Base-by-base conservation (phyloP, 2,888 invertebrate species). In the Agonum fuliginosum region DNA sequence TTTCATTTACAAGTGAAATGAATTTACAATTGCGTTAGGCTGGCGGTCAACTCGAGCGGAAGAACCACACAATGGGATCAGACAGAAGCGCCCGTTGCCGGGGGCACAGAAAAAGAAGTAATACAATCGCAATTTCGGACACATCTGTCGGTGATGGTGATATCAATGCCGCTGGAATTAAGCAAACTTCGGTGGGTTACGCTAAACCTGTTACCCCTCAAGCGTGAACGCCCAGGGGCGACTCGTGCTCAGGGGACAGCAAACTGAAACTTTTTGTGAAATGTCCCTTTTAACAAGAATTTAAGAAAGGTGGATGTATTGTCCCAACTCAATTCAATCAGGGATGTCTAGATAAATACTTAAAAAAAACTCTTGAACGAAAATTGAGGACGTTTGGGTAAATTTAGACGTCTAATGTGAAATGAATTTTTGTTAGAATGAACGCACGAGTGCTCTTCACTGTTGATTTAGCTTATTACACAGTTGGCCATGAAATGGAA, bases 111-210 rank as follows among this genome's bases (percentile, higher is more conserved):
- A 48, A 75, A 75, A 75, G 75, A 75, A 48, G 51, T 73, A 80
- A 79, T 75, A 72, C 51, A 78, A 79, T 79, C 80, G 62, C 81
- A 80, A 77, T 78, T 76, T 67, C 74, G 79, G 77, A 79, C 78
- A 83, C 86, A 87, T 86, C 87, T 87, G 87, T 85, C 86, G 85
- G 83, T 84, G 86, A 86, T 86, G 85, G 83, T 84, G 86, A 86
- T 86, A 86, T 86, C 83, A 84, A 83, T 82, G 82, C 82, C 82
- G 84, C 84, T 79, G 83, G 85, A 86, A 86, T 85, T 85, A 85
- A 83, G 85, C 83, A 85, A 85, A 85, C 85, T 82, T 82, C 82
- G 83, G 85, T 83, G 84, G 85, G 82, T 81, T 83, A 84, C 82
- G 85, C 85, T 86, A 86, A 85, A 86, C 86, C 85, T 85, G 86